These are phyloP conservation scores for Sipha maydis DNA, from an alignment of 2,888 invertebrate species.

Conservation along the genomic window DNA sequence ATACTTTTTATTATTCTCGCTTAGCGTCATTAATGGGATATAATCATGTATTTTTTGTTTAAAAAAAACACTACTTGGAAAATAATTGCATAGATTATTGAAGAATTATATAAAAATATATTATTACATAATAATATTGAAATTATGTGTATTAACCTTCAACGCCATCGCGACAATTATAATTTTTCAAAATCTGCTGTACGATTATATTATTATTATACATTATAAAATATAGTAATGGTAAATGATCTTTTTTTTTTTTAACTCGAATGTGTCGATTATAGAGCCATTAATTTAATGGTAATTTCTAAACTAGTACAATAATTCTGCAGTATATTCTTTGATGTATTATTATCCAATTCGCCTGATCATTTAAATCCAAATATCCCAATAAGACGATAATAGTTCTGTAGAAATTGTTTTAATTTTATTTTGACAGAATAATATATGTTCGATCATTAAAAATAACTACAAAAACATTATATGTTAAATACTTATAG, in stretches of 20 bases:
- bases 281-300: conserved; percentile 12
- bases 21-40: neutral
- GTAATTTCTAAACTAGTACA: neutral
- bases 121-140: neutral
- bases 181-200: neutral
- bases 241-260: neutral
- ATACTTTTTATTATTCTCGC: no score
- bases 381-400: neutral
- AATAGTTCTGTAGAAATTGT: neutral
- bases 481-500: no score
- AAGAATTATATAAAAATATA: neutral
- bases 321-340: neutral
- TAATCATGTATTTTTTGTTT: neutral
- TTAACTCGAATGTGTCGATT: conserved; percentile 3
- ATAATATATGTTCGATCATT: neutral
- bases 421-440: conserved; percentile 1
- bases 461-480: neutral
- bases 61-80: neutral
- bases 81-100: neutral
- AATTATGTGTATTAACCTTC: conserved; percentile 1
- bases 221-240: neutral
- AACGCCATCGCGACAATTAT: neutral
- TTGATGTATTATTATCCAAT: neutral
- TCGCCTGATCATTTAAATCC: neutral
- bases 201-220: neutral